These are phyloP conservation scores for Pseudococcus viburni DNA, from an alignment of 2,888 invertebrate genomes.

Conservation along the genomic window DNA sequence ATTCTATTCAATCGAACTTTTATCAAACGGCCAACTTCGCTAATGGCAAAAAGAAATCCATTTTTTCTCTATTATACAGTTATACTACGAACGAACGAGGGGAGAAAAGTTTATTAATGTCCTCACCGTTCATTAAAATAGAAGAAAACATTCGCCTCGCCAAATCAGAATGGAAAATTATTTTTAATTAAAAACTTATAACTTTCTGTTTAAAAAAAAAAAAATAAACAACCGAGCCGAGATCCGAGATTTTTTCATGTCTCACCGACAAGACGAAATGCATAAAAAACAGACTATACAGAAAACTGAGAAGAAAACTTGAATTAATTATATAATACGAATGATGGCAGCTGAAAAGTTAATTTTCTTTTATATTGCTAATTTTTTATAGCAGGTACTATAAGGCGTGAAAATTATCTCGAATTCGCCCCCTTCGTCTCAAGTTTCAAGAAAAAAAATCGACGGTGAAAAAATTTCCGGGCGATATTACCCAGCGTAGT, in stretches of 20 bases:
- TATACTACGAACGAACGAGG: not conserved
- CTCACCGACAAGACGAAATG: not conserved
- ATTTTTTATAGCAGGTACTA: conserved; percentile 6
- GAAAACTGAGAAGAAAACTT: not conserved
- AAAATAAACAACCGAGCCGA: conserved; percentile 35
- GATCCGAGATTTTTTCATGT: conserved; percentile 4
- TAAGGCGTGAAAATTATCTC: conserved; percentile 37
- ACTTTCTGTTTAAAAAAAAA: conserved; percentile 9
- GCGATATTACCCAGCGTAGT: not conserved
- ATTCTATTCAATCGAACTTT: conserved; percentile 45
- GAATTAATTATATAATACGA: conserved; percentile 35
- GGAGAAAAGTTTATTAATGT: conserved; percentile 26
- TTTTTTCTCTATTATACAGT: conserved; percentile 16
- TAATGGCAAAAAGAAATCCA: conserved; percentile 18
- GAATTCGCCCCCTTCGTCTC: not conserved
- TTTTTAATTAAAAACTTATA: conserved; percentile 48
- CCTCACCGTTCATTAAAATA: conserved; percentile 32
- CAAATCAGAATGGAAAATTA: conserved; percentile 31
- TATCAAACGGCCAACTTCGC: conserved; percentile 30
- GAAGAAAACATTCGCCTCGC: conserved; percentile 18
- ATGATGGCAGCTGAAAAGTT: conserved; percentile 43
- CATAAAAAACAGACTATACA: not conserved
- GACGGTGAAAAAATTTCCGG: not conserved
- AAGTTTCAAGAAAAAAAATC: not conserved
- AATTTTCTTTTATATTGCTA: conserved; percentile 47